Evolutionary conservation across 2,888 invertebrate species (phyloP).

Genomic region (Danaus chrysippus): DNA sequence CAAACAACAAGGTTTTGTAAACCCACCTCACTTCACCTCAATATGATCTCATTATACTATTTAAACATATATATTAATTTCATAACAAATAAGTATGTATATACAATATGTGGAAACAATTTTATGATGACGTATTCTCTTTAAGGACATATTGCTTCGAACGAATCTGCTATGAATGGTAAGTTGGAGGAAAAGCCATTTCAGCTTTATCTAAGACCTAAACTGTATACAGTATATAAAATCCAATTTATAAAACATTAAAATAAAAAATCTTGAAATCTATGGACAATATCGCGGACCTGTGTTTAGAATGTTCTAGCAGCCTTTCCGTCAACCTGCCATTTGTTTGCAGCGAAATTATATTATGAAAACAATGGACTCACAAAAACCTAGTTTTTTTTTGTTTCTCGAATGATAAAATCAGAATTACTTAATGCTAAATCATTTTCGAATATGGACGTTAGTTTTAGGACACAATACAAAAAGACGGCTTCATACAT

Average conservation of each 20-base stretch:
- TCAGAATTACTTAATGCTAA: conserved; percentile 71
- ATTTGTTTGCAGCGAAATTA: conserved; percentile 17
- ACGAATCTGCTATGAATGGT: conserved; percentile 7
- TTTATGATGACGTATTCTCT: conserved; percentile 16
- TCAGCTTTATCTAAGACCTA: not conserved
- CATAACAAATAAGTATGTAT: conserved; percentile 58
- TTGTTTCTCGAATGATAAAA: conserved; percentile 45
- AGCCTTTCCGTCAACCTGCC: conserved; percentile 16
- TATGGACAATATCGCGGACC: not conserved
- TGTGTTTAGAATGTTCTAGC: not conserved
- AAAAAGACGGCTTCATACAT: conserved; percentile 66
- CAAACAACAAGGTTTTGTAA: conserved; percentile 63
- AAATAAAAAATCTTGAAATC: not conserved
- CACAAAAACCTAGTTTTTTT: conserved; percentile 28
- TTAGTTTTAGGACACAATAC: conserved; percentile 72
- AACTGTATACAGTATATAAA: not conserved
- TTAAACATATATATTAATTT: conserved; percentile 44
- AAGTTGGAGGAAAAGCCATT: conserved; percentile 10
- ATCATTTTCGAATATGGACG: conserved; percentile 76
- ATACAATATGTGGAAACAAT: conserved; percentile 51
- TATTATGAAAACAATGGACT: conserved; percentile 20
- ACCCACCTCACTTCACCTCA: conserved; percentile 52
- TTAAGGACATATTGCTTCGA: conserved; percentile 5
- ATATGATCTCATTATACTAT: conserved; percentile 39
- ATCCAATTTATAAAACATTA: not conserved